Percentiles rank a stretch among this genome's conserved stretches.
Evolutionary conservation across 1,140 invertebrate species (phyloP).

Genomic region (Patella vulgata): DNA sequence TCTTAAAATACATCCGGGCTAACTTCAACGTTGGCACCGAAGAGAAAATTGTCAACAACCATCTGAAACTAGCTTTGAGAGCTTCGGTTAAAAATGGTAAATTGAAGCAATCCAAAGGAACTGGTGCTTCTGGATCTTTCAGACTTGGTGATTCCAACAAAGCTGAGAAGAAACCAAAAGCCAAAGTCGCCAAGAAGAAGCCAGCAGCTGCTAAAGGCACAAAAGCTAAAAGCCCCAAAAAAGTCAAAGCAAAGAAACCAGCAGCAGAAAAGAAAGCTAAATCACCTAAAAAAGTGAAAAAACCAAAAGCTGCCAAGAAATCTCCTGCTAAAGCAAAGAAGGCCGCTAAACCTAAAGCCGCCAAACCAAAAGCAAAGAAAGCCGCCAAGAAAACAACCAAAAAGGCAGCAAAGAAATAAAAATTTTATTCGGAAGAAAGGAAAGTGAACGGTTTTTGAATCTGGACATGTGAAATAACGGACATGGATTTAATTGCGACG

Average conservation of each 20-base stretch:
- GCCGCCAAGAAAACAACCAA: too few relatives aligned
- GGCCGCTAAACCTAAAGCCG: constrained; percentile 24
- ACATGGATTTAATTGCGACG: too few relatives aligned
- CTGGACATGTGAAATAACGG: too few relatives aligned
- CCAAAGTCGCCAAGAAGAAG: constrained; percentile 17
- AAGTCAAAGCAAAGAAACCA: constrained; percentile 16
- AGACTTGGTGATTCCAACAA: constrained; percentile 54
- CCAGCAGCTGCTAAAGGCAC: constrained; percentile 23
- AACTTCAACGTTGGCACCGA: constrained; percentile 60
- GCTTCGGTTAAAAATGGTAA: constrained; percentile 52
- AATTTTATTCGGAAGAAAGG: too few relatives aligned
- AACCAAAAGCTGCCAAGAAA: constrained; percentile 24
- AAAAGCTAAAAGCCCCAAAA: constrained; percentile 25
- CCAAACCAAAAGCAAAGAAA: constrained; percentile 22
- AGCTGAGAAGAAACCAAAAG: constrained; percentile 11
- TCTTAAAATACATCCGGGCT: constrained; percentile 62
- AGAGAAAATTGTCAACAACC: constrained; percentile 49
- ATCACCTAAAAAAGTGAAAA: constrained; percentile 23
- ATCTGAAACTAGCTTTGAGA: constrained; percentile 55
- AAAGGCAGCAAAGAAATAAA: too few relatives aligned
- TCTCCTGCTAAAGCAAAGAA: constrained; percentile 29
- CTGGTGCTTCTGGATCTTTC: constrained; percentile 63
- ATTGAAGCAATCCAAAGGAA: constrained; percentile 58
- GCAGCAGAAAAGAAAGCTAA: constrained; percentile 24
- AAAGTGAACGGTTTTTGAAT: too few relatives aligned